Evolutionary conservation across 1,140 invertebrate genomes (phyloP).

Genomic region (Eulimnadia texana): DNA sequence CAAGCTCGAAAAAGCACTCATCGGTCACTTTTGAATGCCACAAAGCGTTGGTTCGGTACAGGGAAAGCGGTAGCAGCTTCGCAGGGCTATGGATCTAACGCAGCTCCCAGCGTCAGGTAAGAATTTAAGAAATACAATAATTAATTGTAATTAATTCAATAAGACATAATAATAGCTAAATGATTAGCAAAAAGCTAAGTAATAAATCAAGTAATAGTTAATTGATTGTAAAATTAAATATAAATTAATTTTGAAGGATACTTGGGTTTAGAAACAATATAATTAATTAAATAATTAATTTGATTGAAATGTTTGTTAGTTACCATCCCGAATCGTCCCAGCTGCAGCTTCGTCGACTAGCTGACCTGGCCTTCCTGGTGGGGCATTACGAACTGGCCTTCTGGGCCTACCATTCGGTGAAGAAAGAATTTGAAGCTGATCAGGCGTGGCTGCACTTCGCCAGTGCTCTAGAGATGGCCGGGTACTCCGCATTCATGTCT

Average conservation of each 20-base stretch:
- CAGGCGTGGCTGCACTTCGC: constrained; percentile 95
- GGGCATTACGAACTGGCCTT: constrained; percentile 85
- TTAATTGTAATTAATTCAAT: background rate
- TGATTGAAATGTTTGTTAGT: no score
- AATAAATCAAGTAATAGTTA: no score
- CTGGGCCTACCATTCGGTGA: constrained; percentile 84
- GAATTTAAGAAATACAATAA: background rate
- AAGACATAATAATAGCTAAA: no score
- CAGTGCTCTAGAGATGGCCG: constrained; percentile 89
- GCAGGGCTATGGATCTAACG: constrained; percentile 22
- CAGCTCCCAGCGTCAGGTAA: background rate
- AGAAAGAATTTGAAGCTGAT: constrained; percentile 89
- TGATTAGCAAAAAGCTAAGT: no score
- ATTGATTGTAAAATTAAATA: no score
- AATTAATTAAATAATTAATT: no score
- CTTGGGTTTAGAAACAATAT: no score
- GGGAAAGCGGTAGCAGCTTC: constrained; percentile 57
- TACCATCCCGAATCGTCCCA: constrained; percentile 81
- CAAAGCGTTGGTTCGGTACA: constrained; percentile 85
- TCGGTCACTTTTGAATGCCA: constrained; percentile 78
- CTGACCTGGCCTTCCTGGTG: constrained; percentile 92
- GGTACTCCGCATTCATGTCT: constrained; percentile 72
- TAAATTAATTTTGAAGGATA: no score
- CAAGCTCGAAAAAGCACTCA: constrained; percentile 81
- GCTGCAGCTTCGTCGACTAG: constrained; percentile 77